These are phyloP conservation scores for Lepidothrix coronata DNA, from an alignment of 2,113 vertebrate species.

Conservation along the genomic window DNA sequence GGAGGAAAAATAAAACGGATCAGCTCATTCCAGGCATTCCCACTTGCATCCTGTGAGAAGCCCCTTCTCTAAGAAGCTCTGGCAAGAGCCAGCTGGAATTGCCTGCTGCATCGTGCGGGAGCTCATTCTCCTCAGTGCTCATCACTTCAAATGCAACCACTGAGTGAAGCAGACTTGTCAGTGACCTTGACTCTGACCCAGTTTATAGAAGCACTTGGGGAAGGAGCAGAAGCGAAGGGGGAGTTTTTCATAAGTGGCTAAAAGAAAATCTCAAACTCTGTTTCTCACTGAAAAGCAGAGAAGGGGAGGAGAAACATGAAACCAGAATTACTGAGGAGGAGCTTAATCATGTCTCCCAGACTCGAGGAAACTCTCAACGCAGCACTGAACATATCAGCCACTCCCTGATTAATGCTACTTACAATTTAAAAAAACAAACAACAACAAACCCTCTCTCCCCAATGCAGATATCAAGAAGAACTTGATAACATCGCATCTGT, in stretches of 20 bases:
- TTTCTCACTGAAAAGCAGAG: background rate
- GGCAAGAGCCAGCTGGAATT: background rate
- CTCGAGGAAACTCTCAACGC: background rate
- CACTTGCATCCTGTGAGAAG: conserved; percentile 11
- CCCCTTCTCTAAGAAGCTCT: background rate
- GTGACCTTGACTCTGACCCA: conserved; percentile 20
- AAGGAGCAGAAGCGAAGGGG: background rate
- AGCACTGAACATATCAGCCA: background rate
- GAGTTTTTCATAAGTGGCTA: background rate
- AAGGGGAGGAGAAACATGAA: background rate
- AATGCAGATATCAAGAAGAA: background rate
- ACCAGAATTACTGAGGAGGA: conserved; percentile 4
- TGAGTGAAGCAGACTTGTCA: conserved; percentile 21
- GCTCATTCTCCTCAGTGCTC: background rate
- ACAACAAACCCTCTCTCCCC: background rate
- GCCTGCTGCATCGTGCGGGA: background rate
- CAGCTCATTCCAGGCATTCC: conserved; percentile 6
- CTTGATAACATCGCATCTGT: background rate
- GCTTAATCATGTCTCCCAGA: background rate
- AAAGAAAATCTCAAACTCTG: background rate
- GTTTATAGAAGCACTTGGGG: conserved; percentile 1
- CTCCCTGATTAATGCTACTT: background rate
- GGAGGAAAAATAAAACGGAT: conserved; percentile 22
- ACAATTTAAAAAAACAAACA: background rate
- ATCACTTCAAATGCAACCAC: conserved; percentile 7